A percentile compares a stretch with the other conserved stretches of the same genome.
Evolutionary conservation across 92 coral and sea anemone species (phyloP).

Genomic region (Ricordea florida): DNA sequence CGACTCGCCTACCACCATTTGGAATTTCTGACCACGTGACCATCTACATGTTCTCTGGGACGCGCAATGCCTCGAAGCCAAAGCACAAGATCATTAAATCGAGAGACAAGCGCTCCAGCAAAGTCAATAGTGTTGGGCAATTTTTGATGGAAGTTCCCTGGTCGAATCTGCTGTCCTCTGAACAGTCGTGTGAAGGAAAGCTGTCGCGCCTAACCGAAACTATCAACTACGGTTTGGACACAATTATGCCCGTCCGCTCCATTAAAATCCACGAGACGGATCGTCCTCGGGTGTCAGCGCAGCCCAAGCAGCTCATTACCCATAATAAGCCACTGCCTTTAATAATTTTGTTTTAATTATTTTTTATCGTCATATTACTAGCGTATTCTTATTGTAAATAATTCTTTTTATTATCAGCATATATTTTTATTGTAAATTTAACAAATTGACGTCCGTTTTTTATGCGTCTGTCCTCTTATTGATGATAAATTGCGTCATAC

Average conservation of each 20-base stretch:
- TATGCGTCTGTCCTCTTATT: too few relatives aligned
- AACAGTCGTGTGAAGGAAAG: conserved; percentile 54
- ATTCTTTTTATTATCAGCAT: too few relatives aligned
- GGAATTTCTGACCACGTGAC: conserved; percentile 70
- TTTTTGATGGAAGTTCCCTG: conserved; percentile 38
- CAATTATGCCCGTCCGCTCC: conserved; percentile 58
- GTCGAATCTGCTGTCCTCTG: conserved; percentile 33
- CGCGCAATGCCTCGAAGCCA: conserved; percentile 45
- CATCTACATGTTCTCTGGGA: conserved; percentile 39
- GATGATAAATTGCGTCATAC: too few relatives aligned
- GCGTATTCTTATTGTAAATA: too few relatives aligned
- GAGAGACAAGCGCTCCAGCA: conserved; percentile 69
- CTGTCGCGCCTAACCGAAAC: conserved; percentile 38
- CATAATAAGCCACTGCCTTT: too few relatives aligned
- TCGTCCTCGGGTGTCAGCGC: conserved; percentile 59
- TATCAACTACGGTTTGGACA: conserved; percentile 59
- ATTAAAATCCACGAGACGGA: conserved; percentile 60
- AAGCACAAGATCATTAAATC: conserved; percentile 54
- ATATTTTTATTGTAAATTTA: too few relatives aligned
- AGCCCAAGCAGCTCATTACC: conserved; percentile 52
- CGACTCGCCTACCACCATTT: conserved; percentile 52
- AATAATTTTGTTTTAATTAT: too few relatives aligned
- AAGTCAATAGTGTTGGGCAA: conserved; percentile 55
- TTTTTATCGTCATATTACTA: too few relatives aligned
- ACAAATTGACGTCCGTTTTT: too few relatives aligned